Evolutionary conservation across 2,888 invertebrate genomes (phyloP).

Genomic region (Biston betularia): DNA sequence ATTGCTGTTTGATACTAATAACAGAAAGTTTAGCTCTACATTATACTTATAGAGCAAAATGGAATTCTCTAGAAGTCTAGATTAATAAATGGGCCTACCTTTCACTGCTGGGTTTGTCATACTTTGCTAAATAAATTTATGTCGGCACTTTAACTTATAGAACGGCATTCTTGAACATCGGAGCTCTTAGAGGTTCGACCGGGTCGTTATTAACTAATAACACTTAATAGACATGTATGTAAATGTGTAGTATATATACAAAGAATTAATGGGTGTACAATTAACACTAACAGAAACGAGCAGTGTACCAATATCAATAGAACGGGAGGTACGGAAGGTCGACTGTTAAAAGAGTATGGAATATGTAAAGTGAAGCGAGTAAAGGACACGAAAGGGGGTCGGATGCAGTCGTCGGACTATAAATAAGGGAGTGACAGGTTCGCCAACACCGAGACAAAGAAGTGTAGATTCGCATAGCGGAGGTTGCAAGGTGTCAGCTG

Average conservation of each 20-base stretch:
- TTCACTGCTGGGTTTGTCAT: slow-evolving; percentile 52
- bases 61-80: slow-evolving; percentile 35
- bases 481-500: slow-evolving; percentile 73
- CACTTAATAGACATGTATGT: slow-evolving; percentile 45
- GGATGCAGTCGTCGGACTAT: slow-evolving; percentile 35
- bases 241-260: slow-evolving; percentile 42
- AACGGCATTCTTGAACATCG: slow-evolving; percentile 46
- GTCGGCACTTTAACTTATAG: slow-evolving; percentile 47
- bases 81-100: slow-evolving; percentile 48
- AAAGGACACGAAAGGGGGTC: slow-evolving; percentile 44
- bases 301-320: slow-evolving; percentile 34
- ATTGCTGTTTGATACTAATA: slow-evolving; percentile 28
- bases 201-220: slow-evolving; percentile 48
- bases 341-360: slow-evolving; percentile 14
- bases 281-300: slow-evolving; percentile 39
- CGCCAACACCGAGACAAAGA: slow-evolving; percentile 62
- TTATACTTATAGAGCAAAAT: slow-evolving; percentile 25
- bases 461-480: slow-evolving; percentile 52
- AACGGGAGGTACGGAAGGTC: slow-evolving; percentile 9
- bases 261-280: slow-evolving; percentile 43
- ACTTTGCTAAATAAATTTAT: slow-evolving; percentile 48
- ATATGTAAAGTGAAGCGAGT: slow-evolving; percentile 30
- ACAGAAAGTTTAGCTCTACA: slow-evolving; percentile 18
- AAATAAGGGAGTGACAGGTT: slow-evolving; percentile 49
- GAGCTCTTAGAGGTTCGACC: slow-evolving; percentile 43